These are phyloP conservation scores for Anthonomus grandis DNA, from an alignment of 1,140 invertebrate species.

Conservation along the genomic window DNA sequence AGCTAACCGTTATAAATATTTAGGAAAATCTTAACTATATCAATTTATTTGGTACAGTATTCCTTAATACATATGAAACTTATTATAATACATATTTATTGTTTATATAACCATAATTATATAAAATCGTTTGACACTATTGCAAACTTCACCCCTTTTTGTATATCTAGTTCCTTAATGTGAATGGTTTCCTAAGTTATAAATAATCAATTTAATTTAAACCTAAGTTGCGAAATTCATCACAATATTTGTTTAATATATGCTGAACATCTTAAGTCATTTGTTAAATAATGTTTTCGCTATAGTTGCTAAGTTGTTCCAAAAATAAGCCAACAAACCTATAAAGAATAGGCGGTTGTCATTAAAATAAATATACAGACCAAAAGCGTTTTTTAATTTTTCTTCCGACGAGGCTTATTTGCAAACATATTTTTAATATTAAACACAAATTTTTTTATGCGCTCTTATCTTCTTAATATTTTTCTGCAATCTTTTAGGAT, in stretches of 20 bases:
- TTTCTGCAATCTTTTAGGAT: no score
- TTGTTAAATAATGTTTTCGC: no score
- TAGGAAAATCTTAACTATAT: no score
- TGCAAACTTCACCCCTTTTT: conserved; percentile 12
- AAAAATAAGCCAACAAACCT: no score
- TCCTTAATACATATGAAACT: no score
- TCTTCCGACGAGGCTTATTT: background rate
- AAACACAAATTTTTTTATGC: background rate
- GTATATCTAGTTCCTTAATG: conserved; percentile 38
- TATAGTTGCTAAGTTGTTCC: no score
- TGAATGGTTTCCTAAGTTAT: no score
- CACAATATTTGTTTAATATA: conserved; percentile 47
- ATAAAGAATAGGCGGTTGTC: background rate
- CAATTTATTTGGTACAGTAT: no score
- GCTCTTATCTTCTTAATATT: no score
- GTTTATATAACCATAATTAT: no score
- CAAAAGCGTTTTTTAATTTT: background rate
- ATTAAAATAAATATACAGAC: background rate
- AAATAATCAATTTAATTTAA: conserved; percentile 44
- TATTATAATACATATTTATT: no score
- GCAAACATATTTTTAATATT: background rate
- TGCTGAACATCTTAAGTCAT: conserved; percentile 46
- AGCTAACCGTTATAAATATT: no score
- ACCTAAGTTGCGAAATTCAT: conserved; percentile 48
- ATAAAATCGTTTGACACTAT: conserved; percentile 10